Percentiles rank a stretch among this genome's conserved stretches.
These are phyloP conservation scores for Dicycla oo DNA, from an alignment of 2,888 invertebrate genomes.

Conservation along the genomic window DNA sequence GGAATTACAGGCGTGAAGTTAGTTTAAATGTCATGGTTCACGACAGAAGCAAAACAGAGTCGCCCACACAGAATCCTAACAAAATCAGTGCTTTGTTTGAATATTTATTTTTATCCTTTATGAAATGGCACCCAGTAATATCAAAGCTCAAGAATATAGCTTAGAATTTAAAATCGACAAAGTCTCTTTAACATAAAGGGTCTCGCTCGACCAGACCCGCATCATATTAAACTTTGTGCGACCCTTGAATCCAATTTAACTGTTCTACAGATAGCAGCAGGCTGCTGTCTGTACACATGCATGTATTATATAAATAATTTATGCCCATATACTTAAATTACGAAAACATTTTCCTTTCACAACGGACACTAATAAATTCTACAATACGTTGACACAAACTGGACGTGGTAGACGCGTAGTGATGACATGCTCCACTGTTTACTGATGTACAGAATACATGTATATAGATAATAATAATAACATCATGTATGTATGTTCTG, in stretches of 20 bases:
- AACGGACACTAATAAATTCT: slow-evolving; percentile 74
- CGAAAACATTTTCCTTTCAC: slow-evolving; percentile 76
- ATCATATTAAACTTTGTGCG: slow-evolving; percentile 81
- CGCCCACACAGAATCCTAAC: slow-evolving; percentile 2
- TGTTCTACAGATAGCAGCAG: slow-evolving; percentile 77
- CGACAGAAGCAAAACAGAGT: background rate
- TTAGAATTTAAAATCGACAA: slow-evolving; percentile 74
- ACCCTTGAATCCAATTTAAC: slow-evolving; percentile 85
- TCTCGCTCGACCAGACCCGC: slow-evolving; percentile 77
- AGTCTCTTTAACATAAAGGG: slow-evolving; percentile 74
- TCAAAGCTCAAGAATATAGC: slow-evolving; percentile 63
- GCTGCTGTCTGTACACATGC: background rate
- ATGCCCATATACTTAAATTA: slow-evolving; percentile 83
- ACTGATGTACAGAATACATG: slow-evolving; percentile 29
- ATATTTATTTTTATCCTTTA: slow-evolving; percentile 23
- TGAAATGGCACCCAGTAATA: slow-evolving; percentile 26
- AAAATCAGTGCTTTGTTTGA: slow-evolving; percentile 12
- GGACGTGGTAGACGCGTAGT: slow-evolving; percentile 34
- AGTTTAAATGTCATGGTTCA: slow-evolving; percentile 25
- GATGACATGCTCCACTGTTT: slow-evolving; percentile 42
- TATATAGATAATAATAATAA: slow-evolving; percentile 33
- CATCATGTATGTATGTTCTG: background rate
- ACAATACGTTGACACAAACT: slow-evolving; percentile 48
- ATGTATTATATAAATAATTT: slow-evolving; percentile 77
- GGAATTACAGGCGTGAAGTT: too few relatives aligned